Evolutionary conservation across 2,888 invertebrate genomes (phyloP).

Genomic region (Gerosis bhagava): DNA sequence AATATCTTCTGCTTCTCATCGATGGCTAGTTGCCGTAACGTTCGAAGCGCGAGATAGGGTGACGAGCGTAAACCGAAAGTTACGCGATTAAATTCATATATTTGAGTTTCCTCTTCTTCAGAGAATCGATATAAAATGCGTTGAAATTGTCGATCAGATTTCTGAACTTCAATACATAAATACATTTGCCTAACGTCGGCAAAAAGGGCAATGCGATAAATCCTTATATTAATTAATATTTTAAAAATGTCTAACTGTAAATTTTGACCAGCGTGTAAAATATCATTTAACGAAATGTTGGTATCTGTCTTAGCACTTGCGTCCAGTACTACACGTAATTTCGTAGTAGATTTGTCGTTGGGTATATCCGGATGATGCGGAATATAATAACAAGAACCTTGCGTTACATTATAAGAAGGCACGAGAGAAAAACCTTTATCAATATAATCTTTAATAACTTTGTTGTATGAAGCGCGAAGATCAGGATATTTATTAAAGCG

Average conservation of each 20-base stretch:
- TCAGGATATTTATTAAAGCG: slow-evolving; percentile 5
- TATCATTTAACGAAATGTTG: slow-evolving; percentile 24
- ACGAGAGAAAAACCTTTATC: no score
- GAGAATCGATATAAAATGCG: slow-evolving; percentile 26
- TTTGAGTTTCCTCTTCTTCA: slow-evolving; percentile 1
- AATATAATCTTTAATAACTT: no score
- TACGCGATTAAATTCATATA: slow-evolving; percentile 26
- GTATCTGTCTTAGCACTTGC: slow-evolving; percentile 22
- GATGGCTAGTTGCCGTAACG: no score
- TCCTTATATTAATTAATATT: not conserved
- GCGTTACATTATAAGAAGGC: not conserved
- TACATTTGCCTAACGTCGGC: slow-evolving; percentile 24
- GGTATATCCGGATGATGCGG: slow-evolving; percentile 27
- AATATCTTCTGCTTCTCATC: no score
- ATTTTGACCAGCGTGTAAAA: slow-evolving; percentile 16
- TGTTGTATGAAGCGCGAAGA: no score
- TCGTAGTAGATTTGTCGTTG: slow-evolving; percentile 20
- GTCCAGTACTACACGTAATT: slow-evolving; percentile 19
- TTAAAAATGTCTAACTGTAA: slow-evolving; percentile 25
- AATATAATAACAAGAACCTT: slow-evolving; percentile 20
- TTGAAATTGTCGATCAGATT: slow-evolving; percentile 22
- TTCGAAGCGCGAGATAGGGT: no score
- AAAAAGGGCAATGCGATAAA: slow-evolving; percentile 16
- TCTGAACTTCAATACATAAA: slow-evolving; percentile 13
- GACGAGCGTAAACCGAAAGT: slow-evolving; percentile 26